Conservation (phyloP, 2,113 vertebrate species). For the Chloropsis cyanopogon region DNA sequence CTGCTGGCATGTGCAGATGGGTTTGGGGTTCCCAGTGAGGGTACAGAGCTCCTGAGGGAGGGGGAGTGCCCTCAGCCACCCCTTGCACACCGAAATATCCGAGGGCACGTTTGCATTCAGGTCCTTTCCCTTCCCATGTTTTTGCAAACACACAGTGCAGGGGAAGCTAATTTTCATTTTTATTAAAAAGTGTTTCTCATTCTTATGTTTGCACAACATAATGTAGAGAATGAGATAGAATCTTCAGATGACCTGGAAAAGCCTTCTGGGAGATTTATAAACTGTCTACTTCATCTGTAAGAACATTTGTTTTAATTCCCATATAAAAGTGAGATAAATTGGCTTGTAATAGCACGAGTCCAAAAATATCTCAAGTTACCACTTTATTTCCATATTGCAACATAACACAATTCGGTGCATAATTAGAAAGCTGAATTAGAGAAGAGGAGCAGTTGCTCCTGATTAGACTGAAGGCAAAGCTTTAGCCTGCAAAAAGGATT, state of each 20-base stretch:
- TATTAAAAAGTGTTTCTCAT: constrained; percentile 18
- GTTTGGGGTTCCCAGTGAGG: accelerated
- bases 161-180: not conserved
- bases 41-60: not conserved
- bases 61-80: not conserved
- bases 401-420: constrained; percentile 17
- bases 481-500: not conserved
- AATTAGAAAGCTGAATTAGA: constrained; percentile 14
- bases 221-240: not conserved
- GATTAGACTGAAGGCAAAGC: not conserved
- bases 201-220: not conserved
- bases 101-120: not conserved
- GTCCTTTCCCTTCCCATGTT: not conserved
- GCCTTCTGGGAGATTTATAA: constrained; percentile 29
- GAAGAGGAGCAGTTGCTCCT: constrained; percentile 24
- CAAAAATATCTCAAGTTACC: constrained; percentile 42
- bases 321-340: constrained; percentile 42
- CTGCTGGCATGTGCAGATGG: accelerated
- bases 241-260: constrained; percentile 27
- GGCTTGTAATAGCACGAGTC: constrained; percentile 16
- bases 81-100: not conserved
- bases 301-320: constrained; percentile 54
- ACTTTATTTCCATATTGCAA: constrained; percentile 48
- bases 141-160: not conserved
- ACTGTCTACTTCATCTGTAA: not conserved